Evolutionary conservation across 1,140 invertebrate genomes (phyloP), one percentile per base, ranked within the genome.

Genomic region (Physella acuta): DNA sequence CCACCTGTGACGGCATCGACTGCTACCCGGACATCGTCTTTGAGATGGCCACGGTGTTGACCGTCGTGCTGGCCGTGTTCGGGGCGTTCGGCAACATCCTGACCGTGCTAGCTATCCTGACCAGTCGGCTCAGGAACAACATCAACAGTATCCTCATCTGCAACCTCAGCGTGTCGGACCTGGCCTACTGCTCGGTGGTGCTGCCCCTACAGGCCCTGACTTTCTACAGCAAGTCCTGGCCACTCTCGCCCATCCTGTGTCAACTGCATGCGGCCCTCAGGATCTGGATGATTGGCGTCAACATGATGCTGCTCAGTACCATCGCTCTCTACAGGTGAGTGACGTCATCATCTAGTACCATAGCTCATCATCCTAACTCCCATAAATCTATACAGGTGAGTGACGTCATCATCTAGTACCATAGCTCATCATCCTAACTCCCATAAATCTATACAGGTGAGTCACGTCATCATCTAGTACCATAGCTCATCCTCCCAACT

Each of bases 131-230:
- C 3, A 67, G 75, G 20, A 77, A 68, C 61, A 79, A 78, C 52
- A 72, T 81, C n/a, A 81, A 81, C 73, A 79, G 80, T 53, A 76
- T 81, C 55, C 68, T 81, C 2, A 81, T 81, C 61, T 79, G 80
- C 24, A 79, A 79, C 69, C 74, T 79, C 53, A 81, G 80, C 64
- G 62, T 78, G 51, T 77, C 77, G n/a, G 76, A 76, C 68, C 76
- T 77, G 59, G 39, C 80, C 26, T 81, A 81, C 62, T 79, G 76
- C 58, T 55, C 67, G 16, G 30, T 80, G 0, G 75, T 81, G 31
- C 60, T 81, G 37, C 74, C 80, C 11, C 63, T 80, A 49, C 80
- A 81, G 49, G 78, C 80, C 14, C 71, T 76, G 4, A 71, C 76
- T 28, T 81, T 76, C 68, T 73, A 80, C 56, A 31, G 72, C 49